Percentiles rank a stretch among this genome's conserved stretches.
These are phyloP conservation scores for Mesoclemmys tuberculata DNA, from an alignment of 2,113 vertebrate genomes.

Conservation along the genomic window DNA sequence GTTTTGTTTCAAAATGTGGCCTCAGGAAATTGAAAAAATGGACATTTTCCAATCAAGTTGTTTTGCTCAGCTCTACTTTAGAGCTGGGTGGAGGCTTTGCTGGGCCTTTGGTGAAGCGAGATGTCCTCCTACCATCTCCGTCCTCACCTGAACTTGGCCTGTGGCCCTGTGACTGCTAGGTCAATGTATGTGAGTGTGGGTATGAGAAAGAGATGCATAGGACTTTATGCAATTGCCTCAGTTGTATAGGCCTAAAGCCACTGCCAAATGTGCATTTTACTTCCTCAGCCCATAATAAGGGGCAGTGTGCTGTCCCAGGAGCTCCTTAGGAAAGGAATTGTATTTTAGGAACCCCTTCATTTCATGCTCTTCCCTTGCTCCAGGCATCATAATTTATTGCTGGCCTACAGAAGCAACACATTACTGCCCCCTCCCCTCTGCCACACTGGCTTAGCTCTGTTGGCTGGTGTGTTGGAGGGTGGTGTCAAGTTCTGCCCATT, in stretches of 20 bases:
- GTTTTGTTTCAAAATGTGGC: not conserved
- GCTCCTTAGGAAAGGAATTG: not conserved
- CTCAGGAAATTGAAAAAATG: not conserved
- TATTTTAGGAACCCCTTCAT: not conserved
- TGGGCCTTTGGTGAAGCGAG: not conserved
- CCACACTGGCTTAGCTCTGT: not conserved
- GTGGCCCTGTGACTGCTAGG: not conserved
- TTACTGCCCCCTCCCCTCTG: no score
- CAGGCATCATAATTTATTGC: not conserved
- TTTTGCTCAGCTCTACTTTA: not conserved
- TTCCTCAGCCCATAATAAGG: not conserved
- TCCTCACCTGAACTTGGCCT: not conserved
- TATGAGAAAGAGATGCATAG: not conserved
- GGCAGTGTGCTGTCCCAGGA: not conserved
- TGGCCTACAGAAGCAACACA: no score
- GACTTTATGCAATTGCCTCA: not conserved
- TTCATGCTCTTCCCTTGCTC: not conserved
- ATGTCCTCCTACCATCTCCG: not conserved
- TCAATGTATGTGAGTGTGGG: not conserved
- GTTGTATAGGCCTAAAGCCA: not conserved
- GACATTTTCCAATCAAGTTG: not conserved
- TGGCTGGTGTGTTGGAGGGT: not conserved
- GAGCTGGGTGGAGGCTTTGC: not conserved
- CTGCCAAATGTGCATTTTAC: not conserved
- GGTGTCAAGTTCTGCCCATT: not conserved